Conservation (phyloP, 2,888 invertebrate species). For the Caenorhabditis macrosperma region DNA sequence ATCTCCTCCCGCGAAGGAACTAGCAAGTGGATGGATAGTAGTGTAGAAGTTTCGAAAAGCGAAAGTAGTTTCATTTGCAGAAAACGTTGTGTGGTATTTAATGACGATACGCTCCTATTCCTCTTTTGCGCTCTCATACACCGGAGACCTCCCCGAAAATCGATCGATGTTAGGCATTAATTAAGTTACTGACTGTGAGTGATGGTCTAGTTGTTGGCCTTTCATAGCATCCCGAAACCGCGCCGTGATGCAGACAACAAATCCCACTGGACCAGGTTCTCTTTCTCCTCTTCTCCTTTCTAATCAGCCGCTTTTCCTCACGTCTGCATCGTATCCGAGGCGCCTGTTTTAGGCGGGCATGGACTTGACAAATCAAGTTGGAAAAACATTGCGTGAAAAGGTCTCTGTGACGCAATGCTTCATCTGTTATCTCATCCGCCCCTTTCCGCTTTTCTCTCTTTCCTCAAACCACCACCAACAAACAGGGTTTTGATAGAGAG, state of each 20-base stretch:
- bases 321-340: neutral
- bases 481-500: constrained; percentile 63
- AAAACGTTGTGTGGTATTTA: constrained; percentile 58
- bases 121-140: constrained; percentile 21
- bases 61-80: constrained; percentile 63
- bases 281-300: constrained; percentile 25
- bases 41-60: constrained; percentile 36
- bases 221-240: neutral
- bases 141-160: constrained; percentile 39
- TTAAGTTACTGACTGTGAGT: constrained; percentile 37
- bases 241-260: neutral
- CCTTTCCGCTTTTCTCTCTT: constrained; percentile 29
- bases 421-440: constrained; percentile 55
- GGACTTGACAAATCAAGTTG: constrained; percentile 45
- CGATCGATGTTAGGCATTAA: constrained; percentile 47
- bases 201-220: neutral
- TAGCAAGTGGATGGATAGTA: constrained; percentile 11
- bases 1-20: constrained; percentile 28
- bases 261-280: constrained; percentile 22
- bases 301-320: constrained; percentile 21
- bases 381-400: constrained; percentile 56
- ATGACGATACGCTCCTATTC: constrained; percentile 62
- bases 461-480: constrained; percentile 48
- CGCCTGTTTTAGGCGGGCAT: constrained; percentile 20
- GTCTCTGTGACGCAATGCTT: constrained; percentile 58